phyloP scores from a whole-genome alignment of 2,113 vertebrate genomes.

The Cyprinodon variegatus region DNA sequence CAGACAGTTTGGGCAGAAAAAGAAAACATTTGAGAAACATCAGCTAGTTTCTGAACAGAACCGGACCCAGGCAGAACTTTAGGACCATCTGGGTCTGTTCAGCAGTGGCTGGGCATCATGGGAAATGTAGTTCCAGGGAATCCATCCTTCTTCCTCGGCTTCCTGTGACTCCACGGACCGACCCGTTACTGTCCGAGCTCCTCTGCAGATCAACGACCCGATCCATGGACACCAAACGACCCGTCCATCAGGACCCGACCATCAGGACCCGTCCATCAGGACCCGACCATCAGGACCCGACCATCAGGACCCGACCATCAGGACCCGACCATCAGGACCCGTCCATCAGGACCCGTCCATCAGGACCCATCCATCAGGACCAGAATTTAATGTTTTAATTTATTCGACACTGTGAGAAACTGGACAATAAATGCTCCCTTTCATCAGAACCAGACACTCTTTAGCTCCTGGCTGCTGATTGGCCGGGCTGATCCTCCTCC shows the following conservation, averaged over 20 bases:
- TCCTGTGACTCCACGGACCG: too few relatives aligned
- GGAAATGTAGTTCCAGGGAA: background rate
- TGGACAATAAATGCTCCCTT: background rate
- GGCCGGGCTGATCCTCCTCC: background rate
- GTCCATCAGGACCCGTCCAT: background rate
- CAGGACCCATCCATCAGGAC: background rate
- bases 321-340: background rate
- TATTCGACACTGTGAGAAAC: background rate
- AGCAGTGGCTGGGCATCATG: background rate
- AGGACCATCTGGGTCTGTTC: background rate
- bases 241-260: background rate
- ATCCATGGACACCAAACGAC: too few relatives aligned
- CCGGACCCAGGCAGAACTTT: slow-evolving; percentile 24
- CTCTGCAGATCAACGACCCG: too few relatives aligned
- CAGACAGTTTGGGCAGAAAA: slow-evolving; percentile 20
- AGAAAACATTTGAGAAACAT: slow-evolving; percentile 14
- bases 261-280: background rate
- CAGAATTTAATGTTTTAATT: background rate
- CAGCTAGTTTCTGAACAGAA: slow-evolving; percentile 33
- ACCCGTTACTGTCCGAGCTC: too few relatives aligned
- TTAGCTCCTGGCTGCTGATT: background rate
- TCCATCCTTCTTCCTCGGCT: background rate
- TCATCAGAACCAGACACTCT: background rate
- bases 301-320: background rate
- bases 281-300: background rate